Evolutionary conservation across 2,888 invertebrate genomes (phyloP).

Genomic region (Onchidella celtica): DNA sequence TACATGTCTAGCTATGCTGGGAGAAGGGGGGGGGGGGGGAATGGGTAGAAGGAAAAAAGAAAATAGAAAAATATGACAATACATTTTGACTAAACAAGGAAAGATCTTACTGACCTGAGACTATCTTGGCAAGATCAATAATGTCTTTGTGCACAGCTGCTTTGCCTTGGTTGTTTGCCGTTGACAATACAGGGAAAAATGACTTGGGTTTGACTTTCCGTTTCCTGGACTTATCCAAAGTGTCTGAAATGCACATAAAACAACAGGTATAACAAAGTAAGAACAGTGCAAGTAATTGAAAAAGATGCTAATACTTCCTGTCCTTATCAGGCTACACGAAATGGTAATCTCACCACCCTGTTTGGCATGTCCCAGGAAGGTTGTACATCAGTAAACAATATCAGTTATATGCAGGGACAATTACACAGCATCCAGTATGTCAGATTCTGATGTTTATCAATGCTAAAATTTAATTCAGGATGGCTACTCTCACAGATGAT

Average conservation of each 20-base stretch:
- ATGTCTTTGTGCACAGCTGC: constrained; percentile 32
- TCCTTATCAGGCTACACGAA: too few species aligned
- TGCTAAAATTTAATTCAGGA: too few species aligned
- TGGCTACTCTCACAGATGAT: too few species aligned
- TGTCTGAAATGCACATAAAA: constrained; percentile 11
- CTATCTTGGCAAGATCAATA: constrained; percentile 25
- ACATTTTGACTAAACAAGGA: background rate
- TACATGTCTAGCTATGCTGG: background rate
- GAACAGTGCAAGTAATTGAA: too few species aligned
- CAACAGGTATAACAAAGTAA: too few species aligned
- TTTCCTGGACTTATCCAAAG: constrained; percentile 6
- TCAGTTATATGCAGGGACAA: too few species aligned
- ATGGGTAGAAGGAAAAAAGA: background rate
- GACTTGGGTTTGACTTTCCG: constrained; percentile 22
- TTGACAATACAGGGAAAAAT: constrained; percentile 32
- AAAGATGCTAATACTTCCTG: too few species aligned
- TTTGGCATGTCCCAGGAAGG: too few species aligned
- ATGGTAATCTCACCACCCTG: too few species aligned
- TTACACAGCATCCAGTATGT: too few species aligned
- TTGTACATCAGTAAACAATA: too few species aligned
- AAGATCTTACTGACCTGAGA: constrained; percentile 25
- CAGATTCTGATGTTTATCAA: too few species aligned
- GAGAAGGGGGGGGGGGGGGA: background rate
- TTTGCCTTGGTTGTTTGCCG: constrained; percentile 36
- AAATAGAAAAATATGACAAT: background rate